phyloP scores from a whole-genome alignment of 2,888 invertebrate species.

The Drosophila melanocephala region DNA sequence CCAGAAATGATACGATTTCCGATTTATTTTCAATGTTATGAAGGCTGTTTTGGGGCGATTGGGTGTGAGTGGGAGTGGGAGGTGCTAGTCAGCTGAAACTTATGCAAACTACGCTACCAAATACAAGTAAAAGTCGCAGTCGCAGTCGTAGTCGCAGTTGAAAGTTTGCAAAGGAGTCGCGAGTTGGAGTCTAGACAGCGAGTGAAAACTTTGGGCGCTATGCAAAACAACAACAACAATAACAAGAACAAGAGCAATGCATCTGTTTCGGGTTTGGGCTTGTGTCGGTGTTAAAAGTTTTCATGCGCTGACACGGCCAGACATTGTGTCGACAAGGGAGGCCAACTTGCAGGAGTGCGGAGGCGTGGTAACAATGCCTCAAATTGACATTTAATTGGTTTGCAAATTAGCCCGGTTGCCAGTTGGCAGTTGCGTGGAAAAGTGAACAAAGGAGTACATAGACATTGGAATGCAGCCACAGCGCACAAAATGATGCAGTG shows the following conservation, averaged over 20 bases:
- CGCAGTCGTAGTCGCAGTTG: slow-evolving; percentile 19
- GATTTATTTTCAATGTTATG: not conserved
- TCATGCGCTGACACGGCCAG: slow-evolving; percentile 61
- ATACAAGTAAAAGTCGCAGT: slow-evolving; percentile 61
- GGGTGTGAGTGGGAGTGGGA: not conserved
- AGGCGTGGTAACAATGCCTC: slow-evolving; percentile 71
- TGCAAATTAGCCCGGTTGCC: slow-evolving; percentile 76
- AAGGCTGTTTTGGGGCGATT: not conserved
- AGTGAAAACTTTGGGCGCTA: slow-evolving; percentile 67
- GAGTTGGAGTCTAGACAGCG: slow-evolving; percentile 65
- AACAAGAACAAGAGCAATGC: slow-evolving; percentile 30
- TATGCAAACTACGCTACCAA: slow-evolving; percentile 80
- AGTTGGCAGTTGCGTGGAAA: slow-evolving; percentile 17
- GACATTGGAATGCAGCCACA: slow-evolving; percentile 30
- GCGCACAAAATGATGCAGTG: slow-evolving; percentile 34
- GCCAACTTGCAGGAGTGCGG: not conserved
- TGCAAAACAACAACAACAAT: slow-evolving; percentile 18
- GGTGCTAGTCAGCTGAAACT: slow-evolving; percentile 51
- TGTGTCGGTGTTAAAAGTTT: slow-evolving; percentile 39
- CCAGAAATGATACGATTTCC: not conserved
- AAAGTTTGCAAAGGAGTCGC: slow-evolving; percentile 55
- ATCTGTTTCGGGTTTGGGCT: slow-evolving; percentile 1
- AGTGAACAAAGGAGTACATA: not conserved
- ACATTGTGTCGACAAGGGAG: slow-evolving; percentile 57
- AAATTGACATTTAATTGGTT: slow-evolving; percentile 84